Evolutionary conservation across 2,797 vertebrate genomes (phyloP), one percentile per base, ranked within the genome.

Genomic region (Myotis findleyi): DNA sequence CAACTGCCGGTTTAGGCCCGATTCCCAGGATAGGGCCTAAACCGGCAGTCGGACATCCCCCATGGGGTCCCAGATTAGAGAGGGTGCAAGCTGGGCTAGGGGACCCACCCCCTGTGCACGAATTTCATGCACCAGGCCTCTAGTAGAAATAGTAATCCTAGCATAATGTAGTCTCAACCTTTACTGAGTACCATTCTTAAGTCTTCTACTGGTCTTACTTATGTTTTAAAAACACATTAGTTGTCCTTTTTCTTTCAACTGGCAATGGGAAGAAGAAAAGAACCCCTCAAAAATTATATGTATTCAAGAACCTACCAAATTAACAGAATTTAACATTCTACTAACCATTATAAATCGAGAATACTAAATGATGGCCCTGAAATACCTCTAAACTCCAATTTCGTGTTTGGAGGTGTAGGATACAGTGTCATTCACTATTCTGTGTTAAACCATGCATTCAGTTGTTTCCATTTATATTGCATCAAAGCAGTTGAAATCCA

Each of bases 401-500:
- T 97, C 94, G 82, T 93, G 96, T 97, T 97, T 95, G 30, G 93
- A 41, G 80, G 79, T 95, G 90, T 94, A 96, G 93, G 68, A 75
- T 95, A 87, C 68, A 96, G 94, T 38, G 96, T 97, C 97, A 96
- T 97, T 98, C 98, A 97, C 97, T 96, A 89, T 98, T 98, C 94
- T 94, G 92, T 97, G 98, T 97, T 98, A 98, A 98, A 97, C 98
- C 98, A 98, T 98, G 98, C 98, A 97, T 98, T 98, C 97, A 98
- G 97, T 98, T 98, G 98, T 98, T 98, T 98, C 98, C 98, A 98
- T 98, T 98, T 98, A 98, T 97, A 98, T 96, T 96, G 98, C 97
- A 98, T 98, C 98, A 98, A 98, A 98, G 98, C 97, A 98, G 98
- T 97, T 98, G 98, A 98, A 98, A 98, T 98, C 98, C 98, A 98